Evolutionary conservation across 2,797 vertebrate species (phyloP).

Genomic region (Poeciliopsis gracilis): DNA sequence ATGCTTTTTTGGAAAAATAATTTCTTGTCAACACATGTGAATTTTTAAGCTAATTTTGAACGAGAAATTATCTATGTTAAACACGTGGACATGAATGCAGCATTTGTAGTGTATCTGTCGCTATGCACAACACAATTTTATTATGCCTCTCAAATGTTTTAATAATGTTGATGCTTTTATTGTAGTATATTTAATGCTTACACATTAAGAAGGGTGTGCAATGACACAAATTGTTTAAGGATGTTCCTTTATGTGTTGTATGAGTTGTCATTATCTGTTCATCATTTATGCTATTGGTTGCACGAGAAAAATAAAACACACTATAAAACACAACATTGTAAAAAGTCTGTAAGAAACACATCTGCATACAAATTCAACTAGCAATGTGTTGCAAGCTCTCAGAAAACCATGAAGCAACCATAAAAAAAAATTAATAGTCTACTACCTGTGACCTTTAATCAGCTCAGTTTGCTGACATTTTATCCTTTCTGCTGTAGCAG

Average conservation of each 20-base stretch:
- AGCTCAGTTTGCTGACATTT: slow-evolving; percentile 18
- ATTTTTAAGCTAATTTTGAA: background rate
- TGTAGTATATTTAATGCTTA: background rate
- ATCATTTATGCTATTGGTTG: slow-evolving; percentile 32
- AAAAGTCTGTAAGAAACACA: slow-evolving; percentile 34
- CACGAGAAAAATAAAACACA: slow-evolving; percentile 43
- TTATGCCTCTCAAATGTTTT: background rate
- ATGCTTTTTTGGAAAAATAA: too few relatives aligned
- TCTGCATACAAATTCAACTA: background rate
- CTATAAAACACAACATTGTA: background rate
- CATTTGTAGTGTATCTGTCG: background rate
- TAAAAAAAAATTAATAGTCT: background rate
- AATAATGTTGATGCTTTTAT: background rate
- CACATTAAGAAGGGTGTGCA: background rate
- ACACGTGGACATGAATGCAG: background rate
- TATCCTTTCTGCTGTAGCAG: background rate
- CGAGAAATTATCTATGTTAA: background rate
- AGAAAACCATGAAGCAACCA: slow-evolving; percentile 7
- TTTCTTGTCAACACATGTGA: too few relatives aligned
- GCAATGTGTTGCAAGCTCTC: slow-evolving; percentile 1
- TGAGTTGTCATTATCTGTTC: background rate
- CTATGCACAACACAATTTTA: background rate
- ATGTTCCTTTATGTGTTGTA: background rate
- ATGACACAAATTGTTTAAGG: slow-evolving; percentile 30
- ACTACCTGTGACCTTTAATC: slow-evolving; percentile 15